Evolutionary conservation across 2,888 invertebrate species (phyloP).

Genomic region (Pogonocherus hispidulus): DNA sequence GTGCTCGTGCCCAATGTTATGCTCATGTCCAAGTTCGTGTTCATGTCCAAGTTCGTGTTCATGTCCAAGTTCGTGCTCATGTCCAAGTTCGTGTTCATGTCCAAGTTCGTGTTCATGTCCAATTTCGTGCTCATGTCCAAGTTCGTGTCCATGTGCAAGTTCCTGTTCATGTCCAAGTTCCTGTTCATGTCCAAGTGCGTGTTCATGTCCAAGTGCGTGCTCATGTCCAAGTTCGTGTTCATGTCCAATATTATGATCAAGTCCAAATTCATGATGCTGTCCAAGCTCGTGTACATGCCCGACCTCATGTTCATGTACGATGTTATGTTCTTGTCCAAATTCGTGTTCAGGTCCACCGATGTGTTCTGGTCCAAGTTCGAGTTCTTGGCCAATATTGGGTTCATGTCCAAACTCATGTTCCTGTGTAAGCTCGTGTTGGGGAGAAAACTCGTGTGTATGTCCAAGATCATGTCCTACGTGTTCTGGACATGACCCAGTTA

Average conservation of each 20-base stretch:
- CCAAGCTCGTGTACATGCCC: constrained; percentile 22
- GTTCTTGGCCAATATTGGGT: too few species aligned
- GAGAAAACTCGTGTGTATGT: too few species aligned
- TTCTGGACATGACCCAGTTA: constrained; percentile 57
- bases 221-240: not conserved
- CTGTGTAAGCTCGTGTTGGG: too few species aligned
- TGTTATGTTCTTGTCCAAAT: too few species aligned
- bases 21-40: too few species aligned
- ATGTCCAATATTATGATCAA: too few species aligned
- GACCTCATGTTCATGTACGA: not conserved
- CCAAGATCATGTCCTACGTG: too few species aligned
- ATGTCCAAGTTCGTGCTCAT: not conserved
- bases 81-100: not conserved
- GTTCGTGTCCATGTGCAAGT: not conserved
- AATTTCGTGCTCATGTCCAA: not conserved
- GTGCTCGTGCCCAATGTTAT: too few species aligned
- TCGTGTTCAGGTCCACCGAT: not conserved
- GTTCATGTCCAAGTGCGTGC: not conserved
- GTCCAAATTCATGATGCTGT: not conserved
- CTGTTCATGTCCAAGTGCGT: not conserved
- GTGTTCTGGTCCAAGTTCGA: not conserved
- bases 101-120: not conserved
- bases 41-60: not conserved
- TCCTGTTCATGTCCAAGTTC: too few species aligned
- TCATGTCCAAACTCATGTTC: too few species aligned